Evolutionary conservation across 2,797 vertebrate species (phyloP), one percentile per base, ranked within the genome.

Genomic region (Bufotes viridis): DNA sequence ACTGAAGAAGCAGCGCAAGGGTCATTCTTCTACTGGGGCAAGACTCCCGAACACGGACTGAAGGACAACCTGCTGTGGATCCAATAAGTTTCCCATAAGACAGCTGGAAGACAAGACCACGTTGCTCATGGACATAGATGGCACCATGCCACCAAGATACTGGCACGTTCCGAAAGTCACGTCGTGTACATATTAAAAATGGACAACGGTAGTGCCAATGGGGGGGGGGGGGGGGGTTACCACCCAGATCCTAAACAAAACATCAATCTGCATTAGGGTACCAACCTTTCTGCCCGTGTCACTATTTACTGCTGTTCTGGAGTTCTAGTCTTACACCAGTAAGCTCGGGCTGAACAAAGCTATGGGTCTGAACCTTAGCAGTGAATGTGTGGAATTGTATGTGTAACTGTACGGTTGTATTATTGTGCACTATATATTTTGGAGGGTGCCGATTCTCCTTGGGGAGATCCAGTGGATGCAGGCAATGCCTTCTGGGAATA

Each of bases 11-110:
- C 14, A 63, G 42, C n/a, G 12, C 5, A 7, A 24, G 2, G 26
- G 91, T 91, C 17, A 42, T 24, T 15, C 51, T 63, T 74, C 57
- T 75, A 14, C 55, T 26, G 13, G 49, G n/a, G 1, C 70, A 63
- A 0, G 24, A 24, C 9, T 7, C 63, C 18, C 61, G 29, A 22
- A 57, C 75, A 86, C 49, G 13, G 42, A 76, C 22, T 12, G 42
- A 85, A 85, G 34, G 0, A 65, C 9, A n/a, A 14, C 5, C 1
- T 12, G 22, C 24, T 22, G 17, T 72, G 84, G 34, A 78, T n/a
- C 34, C 29, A 13, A 42, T 1, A 55, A 17, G 82, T 20, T 34
- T 69, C 82, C 29, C 14, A 60, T 57, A 29, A 15, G 42, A 42
- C 18, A 49, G 9, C 26, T 13, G 55, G 49, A 34, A 58, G 53